These are phyloP conservation scores for Mus caroli DNA, from an alignment of 2,797 vertebrate genomes.

Conservation along the genomic window DNA sequence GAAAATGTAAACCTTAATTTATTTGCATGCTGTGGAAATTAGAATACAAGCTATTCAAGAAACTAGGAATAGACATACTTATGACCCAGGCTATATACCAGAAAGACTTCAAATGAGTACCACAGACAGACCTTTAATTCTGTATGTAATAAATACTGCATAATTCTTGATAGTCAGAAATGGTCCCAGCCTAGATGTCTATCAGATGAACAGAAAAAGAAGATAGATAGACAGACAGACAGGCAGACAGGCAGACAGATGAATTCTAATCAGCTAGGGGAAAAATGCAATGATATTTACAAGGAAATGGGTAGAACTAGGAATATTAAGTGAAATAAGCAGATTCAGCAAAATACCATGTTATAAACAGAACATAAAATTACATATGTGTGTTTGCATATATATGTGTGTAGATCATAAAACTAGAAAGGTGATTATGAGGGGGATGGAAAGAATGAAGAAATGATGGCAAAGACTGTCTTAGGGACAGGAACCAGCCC, in stretches of 20 bases:
- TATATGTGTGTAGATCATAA: not conserved
- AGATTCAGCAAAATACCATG: not conserved
- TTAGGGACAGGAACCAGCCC: not conserved
- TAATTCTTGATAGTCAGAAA: not conserved
- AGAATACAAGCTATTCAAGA: not conserved
- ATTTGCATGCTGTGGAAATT: not conserved
- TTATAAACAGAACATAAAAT: not conserved
- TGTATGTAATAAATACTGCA: not conserved
- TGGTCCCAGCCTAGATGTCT: not conserved
- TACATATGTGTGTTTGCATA: not conserved
- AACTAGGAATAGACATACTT: not conserved
- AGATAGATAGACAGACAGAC: not conserved
- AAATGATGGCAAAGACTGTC: not conserved
- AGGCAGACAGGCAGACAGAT: too few relatives aligned
- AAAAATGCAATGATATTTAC: not conserved
- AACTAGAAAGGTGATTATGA: not conserved
- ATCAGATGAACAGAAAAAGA: not conserved
- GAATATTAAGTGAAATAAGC: not conserved
- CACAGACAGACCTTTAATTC: not conserved
- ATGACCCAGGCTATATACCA: not conserved
- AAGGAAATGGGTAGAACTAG: not conserved
- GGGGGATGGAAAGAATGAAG: not conserved
- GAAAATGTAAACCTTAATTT: slow-evolving; percentile 24
- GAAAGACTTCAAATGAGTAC: not conserved
- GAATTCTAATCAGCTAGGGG: not conserved